phyloP scores from a whole-genome alignment of 2,888 invertebrate genomes.

The Hirudinaria manillensis region DNA sequence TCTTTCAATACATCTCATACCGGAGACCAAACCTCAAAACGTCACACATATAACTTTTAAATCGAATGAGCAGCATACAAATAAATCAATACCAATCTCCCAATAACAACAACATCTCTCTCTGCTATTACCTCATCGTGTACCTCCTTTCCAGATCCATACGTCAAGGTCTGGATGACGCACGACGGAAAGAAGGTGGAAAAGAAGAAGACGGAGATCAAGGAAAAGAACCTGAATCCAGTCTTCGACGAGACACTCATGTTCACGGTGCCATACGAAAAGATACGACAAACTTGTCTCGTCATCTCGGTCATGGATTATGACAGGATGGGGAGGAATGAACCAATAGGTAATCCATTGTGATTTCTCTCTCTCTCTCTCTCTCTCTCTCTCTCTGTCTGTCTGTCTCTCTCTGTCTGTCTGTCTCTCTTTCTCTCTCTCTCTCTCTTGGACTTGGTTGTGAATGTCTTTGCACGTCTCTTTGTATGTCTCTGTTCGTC shows the following conservation, averaged over 20 bases:
- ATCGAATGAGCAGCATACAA: too few species aligned
- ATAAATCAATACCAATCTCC: too few species aligned
- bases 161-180: constrained; percentile 94
- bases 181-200: constrained; percentile 89
- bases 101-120: too few species aligned
- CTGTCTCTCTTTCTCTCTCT: constrained; percentile 33
- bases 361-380: constrained; percentile 30
- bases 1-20: too few species aligned
- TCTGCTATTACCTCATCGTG: too few species aligned
- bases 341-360: constrained; percentile 67
- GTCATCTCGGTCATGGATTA: constrained; percentile 95
- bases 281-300: constrained; percentile 85
- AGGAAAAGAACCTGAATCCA: constrained; percentile 73
- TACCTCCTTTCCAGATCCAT: constrained; percentile 69
- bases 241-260: constrained; percentile 92
- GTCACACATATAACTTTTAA: too few species aligned
- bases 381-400: constrained; percentile 34
- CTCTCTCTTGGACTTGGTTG: constrained; percentile 12
- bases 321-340: constrained; percentile 88
- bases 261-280: constrained; percentile 94
- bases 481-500: background rate
- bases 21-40: too few species aligned
- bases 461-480: constrained; percentile 3
- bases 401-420: constrained; percentile 29
- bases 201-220: constrained; percentile 81